Evolutionary conservation across 2,113 vertebrate species (phyloP).

Genomic region (Phaethon lepturus): DNA sequence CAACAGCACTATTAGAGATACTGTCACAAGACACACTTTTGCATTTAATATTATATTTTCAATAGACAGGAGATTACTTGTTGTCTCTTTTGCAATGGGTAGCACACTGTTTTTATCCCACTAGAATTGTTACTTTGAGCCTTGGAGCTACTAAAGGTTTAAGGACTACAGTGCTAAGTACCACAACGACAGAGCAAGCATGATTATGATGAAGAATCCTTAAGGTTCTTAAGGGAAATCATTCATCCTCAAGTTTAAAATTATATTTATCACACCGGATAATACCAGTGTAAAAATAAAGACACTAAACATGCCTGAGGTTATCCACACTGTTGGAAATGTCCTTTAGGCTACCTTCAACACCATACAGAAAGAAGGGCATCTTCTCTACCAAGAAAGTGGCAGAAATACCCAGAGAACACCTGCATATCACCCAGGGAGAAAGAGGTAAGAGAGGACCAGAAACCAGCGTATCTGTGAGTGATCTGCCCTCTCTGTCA

Average conservation of each 20-base stretch:
- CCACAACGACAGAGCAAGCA: not conserved
- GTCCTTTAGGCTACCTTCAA: not conserved
- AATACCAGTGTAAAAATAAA: conserved; percentile 1
- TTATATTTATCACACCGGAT: conserved; percentile 6
- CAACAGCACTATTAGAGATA: conserved; percentile 1
- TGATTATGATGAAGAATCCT: not conserved
- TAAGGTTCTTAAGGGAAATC: conserved; percentile 7
- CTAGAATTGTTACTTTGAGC: conserved; percentile 2
- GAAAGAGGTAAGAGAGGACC: not conserved
- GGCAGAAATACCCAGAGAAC: not conserved
- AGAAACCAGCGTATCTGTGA: not conserved
- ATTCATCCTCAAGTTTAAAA: not conserved
- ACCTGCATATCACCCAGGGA: not conserved
- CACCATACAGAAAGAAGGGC: not conserved
- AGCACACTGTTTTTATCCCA: not conserved
- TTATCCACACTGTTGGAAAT: not conserved
- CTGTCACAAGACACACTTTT: not conserved
- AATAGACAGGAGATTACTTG: conserved; percentile 24
- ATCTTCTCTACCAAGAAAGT: not conserved
- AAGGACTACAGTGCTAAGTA: not conserved
- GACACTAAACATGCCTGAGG: not conserved
- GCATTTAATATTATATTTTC: conserved; percentile 41
- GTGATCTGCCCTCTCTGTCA: not conserved
- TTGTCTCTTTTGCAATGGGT: not conserved
- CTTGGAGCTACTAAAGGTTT: not conserved